These are phyloP conservation scores for Pipistrellus kuhlii DNA, from an alignment of 2,797 vertebrate genomes.

Conservation along the genomic window DNA sequence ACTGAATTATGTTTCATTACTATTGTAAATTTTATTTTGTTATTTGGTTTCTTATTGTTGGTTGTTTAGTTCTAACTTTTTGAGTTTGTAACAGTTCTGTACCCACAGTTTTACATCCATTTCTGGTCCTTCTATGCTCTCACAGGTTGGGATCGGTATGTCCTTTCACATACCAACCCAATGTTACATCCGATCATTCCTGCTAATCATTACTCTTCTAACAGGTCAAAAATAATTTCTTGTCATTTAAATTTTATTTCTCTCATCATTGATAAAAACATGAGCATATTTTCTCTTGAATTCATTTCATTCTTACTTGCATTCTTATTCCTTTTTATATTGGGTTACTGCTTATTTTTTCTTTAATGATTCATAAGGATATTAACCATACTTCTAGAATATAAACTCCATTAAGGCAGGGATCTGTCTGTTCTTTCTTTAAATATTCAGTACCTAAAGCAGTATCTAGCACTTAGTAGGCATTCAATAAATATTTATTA, in stretches of 20 bases:
- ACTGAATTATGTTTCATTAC: slow-evolving; percentile 7
- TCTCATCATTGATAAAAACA: not conserved
- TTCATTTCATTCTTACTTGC: not conserved
- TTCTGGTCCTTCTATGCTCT: not conserved
- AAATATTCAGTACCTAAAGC: not conserved
- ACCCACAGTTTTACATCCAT: not conserved
- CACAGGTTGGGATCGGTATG: not conserved
- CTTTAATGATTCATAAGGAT: not conserved
- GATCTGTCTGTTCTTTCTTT: not conserved
- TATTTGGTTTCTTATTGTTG: not conserved
- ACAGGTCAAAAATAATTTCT: not conserved
- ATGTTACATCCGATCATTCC: not conserved
- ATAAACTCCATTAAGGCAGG: not conserved
- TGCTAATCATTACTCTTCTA: slow-evolving; percentile 6
- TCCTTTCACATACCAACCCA: not conserved
- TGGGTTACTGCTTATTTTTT: not conserved
- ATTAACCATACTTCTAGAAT: slow-evolving; percentile 16
- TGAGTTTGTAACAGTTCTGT: not conserved
- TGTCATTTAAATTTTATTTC: slow-evolving; percentile 28
- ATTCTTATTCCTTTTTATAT: slow-evolving; percentile 1
- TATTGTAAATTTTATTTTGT: not conserved
- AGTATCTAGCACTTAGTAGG: not conserved
- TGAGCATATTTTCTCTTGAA: not conserved
- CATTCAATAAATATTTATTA: slow-evolving; percentile 19
- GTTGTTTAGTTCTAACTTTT: not conserved